phyloP scores from a whole-genome alignment of 2,113 vertebrate genomes.

The Nannospalax galili region DNA sequence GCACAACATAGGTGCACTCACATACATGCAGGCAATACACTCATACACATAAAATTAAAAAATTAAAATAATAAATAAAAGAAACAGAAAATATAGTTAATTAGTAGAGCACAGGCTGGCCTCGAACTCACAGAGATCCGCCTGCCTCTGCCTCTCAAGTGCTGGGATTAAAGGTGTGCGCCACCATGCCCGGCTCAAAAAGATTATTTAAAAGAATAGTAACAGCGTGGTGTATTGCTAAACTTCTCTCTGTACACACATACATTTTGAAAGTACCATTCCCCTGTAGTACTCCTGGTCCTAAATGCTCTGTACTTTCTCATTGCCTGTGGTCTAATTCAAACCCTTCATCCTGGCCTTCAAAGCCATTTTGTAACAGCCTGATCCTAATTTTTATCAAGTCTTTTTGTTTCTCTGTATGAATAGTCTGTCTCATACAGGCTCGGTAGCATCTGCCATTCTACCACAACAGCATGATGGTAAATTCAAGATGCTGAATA shows the following conservation, averaged over 20 bases:
- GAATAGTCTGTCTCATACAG: not conserved
- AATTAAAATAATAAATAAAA: no score
- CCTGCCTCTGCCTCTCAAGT: no score
- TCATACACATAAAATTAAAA: no score
- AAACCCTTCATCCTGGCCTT: not conserved
- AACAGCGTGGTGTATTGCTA: not conserved
- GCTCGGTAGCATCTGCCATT: not conserved
- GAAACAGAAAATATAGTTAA: no score
- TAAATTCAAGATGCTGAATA: no score
- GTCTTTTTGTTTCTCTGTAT: not conserved
- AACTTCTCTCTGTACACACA: not conserved
- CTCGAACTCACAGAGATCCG: no score
- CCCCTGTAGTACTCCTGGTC: not conserved
- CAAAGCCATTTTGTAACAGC: not conserved
- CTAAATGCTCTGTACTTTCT: not conserved
- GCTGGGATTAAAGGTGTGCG: no score
- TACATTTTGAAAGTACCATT: not conserved
- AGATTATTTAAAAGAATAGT: not conserved
- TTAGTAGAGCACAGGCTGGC: no score
- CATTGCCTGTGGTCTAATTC: not conserved
- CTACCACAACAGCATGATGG: not conserved
- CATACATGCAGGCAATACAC: no score
- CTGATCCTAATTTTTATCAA: not conserved
- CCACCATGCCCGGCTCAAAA: no score
- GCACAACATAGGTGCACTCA: no score